Percentiles rank a stretch among this genome's conserved stretches.
Conservation (phyloP, 1,140 invertebrate species). For the Panonychus citri region DNA sequence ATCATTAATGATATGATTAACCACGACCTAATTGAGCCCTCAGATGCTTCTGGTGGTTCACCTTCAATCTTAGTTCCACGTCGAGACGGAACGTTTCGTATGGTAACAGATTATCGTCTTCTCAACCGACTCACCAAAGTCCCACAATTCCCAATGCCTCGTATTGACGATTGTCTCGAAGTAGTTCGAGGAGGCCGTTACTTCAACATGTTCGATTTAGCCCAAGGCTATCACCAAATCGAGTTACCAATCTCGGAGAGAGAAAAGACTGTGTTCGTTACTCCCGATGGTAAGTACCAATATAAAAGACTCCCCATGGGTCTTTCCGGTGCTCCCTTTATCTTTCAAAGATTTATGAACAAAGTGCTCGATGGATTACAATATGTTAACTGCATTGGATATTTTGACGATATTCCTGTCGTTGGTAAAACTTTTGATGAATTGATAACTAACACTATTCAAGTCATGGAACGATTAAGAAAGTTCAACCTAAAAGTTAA, state of each 20-base stretch:
- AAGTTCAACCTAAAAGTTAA: conserved; percentile 11
- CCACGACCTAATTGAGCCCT: no score
- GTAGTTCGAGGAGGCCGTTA: conserved; percentile 19
- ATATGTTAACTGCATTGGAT: background rate
- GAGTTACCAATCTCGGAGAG: conserved; percentile 18
- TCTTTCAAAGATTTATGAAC: conserved; percentile 17
- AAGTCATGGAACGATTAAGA: background rate
- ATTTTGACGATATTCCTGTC: conserved; percentile 4
- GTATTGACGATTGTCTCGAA: conserved; percentile 22
- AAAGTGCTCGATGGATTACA: conserved; percentile 5
- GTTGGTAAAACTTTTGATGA: conserved; percentile 7
- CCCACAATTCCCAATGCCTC: conserved; percentile 28
- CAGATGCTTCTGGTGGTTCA: no score
- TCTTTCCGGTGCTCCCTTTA: conserved; percentile 12
- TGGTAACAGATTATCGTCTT: conserved; percentile 23
- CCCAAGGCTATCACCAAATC: conserved; percentile 25
- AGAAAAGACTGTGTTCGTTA: conserved; percentile 24
- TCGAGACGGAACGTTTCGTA: background rate
- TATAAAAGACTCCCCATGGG: conserved; percentile 15
- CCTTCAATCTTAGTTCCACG: no score
- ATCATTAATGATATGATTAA: no score
- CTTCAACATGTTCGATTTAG: conserved; percentile 25
- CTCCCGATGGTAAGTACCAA: conserved; percentile 10
- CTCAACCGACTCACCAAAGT: conserved; percentile 23
- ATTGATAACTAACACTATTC: background rate